A percentile compares a stretch with the other conserved stretches of the same genome.
These are phyloP conservation scores for Coreoperca whiteheadi DNA, from an alignment of 2,113 vertebrate species.

Conservation along the genomic window DNA sequence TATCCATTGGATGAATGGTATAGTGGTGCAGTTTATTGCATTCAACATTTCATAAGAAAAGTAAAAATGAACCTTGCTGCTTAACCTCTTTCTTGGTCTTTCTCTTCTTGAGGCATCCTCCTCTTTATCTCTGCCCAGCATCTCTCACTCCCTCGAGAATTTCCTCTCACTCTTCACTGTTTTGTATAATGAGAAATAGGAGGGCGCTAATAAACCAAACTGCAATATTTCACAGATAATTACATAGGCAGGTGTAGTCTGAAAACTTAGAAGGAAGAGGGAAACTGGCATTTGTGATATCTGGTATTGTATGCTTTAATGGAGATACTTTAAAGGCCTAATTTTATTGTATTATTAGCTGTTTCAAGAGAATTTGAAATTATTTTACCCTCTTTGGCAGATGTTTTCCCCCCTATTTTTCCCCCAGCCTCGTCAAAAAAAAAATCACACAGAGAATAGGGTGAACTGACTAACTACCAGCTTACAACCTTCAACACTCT, in stretches of 20 bases:
- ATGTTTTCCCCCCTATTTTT: not conserved
- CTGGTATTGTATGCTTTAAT: not conserved
- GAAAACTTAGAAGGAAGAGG: constrained; percentile 9
- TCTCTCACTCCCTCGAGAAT: not conserved
- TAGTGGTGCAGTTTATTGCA: not conserved
- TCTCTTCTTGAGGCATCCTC: not conserved
- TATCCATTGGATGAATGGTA: not conserved
- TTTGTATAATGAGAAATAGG: not conserved
- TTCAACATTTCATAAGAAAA: not conserved
- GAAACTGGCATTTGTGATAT: not conserved
- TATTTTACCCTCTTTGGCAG: not conserved
- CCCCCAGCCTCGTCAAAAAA: not conserved
- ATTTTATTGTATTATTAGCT: not conserved
- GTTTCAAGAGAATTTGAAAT: not conserved
- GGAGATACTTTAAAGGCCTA: not conserved
- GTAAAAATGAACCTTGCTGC: not conserved
- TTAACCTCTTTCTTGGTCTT: not conserved
- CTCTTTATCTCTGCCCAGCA: not conserved
- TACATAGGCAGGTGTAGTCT: not conserved
- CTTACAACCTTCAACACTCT: constrained; percentile 11
- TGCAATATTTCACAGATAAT: constrained; percentile 27
- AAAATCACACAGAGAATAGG: not conserved
- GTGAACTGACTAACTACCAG: not conserved
- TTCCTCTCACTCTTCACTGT: not conserved
- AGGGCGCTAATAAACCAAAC: constrained; percentile 26